A percentile compares a stretch with the other conserved stretches of the same genome.
These are phyloP conservation scores for Gymnosoma rotundatum DNA, from an alignment of 2,888 invertebrate genomes.

Conservation along the genomic window DNA sequence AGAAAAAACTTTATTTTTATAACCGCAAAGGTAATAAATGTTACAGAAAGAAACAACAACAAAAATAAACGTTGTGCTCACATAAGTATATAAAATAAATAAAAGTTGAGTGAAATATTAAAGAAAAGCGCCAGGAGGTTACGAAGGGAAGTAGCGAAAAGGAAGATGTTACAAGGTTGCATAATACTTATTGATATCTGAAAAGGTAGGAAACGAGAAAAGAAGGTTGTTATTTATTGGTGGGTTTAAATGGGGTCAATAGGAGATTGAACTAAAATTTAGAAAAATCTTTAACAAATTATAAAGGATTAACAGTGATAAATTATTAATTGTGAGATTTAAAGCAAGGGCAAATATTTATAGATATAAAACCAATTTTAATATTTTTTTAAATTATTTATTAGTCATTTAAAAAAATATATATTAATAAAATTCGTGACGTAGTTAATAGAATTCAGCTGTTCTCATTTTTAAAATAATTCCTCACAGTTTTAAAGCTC, in stretches of 20 bases:
- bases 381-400: too few relatives aligned
- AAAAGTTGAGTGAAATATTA: slow-evolving; percentile 3
- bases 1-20: slow-evolving; percentile 65
- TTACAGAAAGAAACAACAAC: slow-evolving; percentile 5
- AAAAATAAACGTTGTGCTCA: neutral
- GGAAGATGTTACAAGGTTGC: slow-evolving; percentile 53
- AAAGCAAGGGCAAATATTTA: neutral
- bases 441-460: too few relatives aligned
- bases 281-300: slow-evolving; percentile 30
- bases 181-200: neutral
- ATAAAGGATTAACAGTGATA: slow-evolving; percentile 11
- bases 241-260: slow-evolving; percentile 48
- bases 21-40: slow-evolving; percentile 72
- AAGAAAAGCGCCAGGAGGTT: slow-evolving; percentile 6
- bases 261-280: slow-evolving; percentile 47
- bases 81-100: slow-evolving; percentile 35
- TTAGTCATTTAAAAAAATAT: too few relatives aligned
- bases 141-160: slow-evolving; percentile 36
- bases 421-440: too few relatives aligned
- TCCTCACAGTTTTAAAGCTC: too few relatives aligned
- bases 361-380: too few relatives aligned
- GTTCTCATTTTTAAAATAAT: too few relatives aligned
- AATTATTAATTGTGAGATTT: neutral
- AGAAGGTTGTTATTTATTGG: neutral
- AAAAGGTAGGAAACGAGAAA: slow-evolving; percentile 22